Evolutionary conservation across 2,113 vertebrate genomes (phyloP).

Genomic region (Morphnarchus princeps): DNA sequence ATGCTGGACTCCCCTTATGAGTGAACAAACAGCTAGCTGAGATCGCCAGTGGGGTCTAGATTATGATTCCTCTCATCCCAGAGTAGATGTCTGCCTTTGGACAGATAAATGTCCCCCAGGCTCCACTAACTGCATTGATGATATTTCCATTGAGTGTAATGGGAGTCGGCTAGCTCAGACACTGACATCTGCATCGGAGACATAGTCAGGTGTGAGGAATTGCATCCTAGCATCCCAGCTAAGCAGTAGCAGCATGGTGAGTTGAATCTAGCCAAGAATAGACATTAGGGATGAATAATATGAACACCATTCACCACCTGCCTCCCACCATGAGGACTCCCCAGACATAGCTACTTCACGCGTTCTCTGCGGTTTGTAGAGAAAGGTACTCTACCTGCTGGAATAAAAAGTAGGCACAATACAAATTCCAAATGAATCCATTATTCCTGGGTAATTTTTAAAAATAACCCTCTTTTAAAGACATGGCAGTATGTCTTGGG

Average conservation of each 20-base stretch:
- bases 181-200: neutral
- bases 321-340: neutral
- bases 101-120: neutral
- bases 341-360: neutral
- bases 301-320: neutral
- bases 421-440: neutral
- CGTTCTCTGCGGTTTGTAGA: neutral
- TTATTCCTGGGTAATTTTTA: neutral
- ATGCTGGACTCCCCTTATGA: neutral
- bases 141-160: rapidly evolving
- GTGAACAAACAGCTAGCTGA: neutral
- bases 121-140: neutral
- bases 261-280: neutral
- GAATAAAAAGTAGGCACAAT: neutral
- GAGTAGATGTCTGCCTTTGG: neutral
- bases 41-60: neutral
- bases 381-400: neutral
- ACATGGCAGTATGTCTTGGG: neutral
- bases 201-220: neutral
- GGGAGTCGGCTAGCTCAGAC: neutral
- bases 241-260: neutral
- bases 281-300: neutral
- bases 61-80: neutral
- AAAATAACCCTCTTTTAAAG: neutral
- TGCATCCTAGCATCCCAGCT: neutral